Evolutionary conservation across 2,113 vertebrate species (phyloP).

Genomic region (Himantopus leucocephalus): DNA sequence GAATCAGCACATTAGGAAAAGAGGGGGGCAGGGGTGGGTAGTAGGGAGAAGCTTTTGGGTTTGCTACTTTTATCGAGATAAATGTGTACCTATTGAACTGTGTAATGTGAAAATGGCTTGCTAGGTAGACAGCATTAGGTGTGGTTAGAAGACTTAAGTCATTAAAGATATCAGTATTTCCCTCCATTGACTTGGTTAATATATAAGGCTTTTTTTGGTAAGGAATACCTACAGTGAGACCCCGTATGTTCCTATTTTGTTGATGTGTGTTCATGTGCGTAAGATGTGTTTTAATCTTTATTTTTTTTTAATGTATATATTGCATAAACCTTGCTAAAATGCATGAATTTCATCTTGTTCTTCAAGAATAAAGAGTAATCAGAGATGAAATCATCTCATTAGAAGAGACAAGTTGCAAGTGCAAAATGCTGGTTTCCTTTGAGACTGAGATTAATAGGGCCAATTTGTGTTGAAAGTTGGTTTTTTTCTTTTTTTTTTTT

Average conservation of each 20-base stretch:
- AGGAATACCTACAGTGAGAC: slow-evolving; percentile 5
- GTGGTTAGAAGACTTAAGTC: not conserved
- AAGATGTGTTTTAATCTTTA: not conserved
- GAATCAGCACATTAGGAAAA: not conserved
- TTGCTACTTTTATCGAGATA: slow-evolving; percentile 7
- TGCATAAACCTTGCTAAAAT: not conserved
- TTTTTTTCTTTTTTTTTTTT: not conserved
- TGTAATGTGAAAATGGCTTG: not conserved
- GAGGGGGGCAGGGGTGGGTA: not conserved
- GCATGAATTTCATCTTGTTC: not conserved
- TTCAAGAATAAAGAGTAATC: not conserved
- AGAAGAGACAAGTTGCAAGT: not conserved
- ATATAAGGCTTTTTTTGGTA: not conserved
- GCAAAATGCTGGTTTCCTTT: slow-evolving; percentile 37
- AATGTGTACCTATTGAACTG: not conserved
- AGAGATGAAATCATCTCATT: not conserved
- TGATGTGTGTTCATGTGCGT: not conserved
- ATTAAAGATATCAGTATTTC: not conserved
- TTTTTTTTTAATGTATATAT: not conserved
- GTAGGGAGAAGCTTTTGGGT: not conserved
- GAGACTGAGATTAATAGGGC: slow-evolving; percentile 12
- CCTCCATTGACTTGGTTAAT: slow-evolving; percentile 14
- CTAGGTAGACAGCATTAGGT: not conserved
- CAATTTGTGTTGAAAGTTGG: not conserved
- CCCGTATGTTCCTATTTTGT: not conserved